Base-by-base conservation (phyloP, 2,888 invertebrate species). In the Nemotelus nigrinus region DNA sequence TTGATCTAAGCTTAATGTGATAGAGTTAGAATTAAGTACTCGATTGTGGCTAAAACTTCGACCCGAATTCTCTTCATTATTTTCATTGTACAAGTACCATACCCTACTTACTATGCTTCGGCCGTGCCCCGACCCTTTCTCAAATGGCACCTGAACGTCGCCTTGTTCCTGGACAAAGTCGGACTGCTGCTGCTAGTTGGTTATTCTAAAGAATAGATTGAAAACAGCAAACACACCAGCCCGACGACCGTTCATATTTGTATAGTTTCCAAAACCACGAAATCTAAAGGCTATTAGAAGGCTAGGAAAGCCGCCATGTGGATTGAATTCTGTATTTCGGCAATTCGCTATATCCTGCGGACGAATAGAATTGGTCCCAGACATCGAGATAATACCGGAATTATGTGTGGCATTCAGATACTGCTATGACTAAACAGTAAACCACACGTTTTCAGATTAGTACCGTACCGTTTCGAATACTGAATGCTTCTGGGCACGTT, bases 21-120 rank as follows among this genome's bases (percentile, higher is more conserved):
- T 47, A 45, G 65, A 65, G n/a, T 45, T 47, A n/a, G 47, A 65
- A 65, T 65, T 65, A 65, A 65, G 65, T 65, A 65, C 45, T 10
- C 7, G 10, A 65, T 45, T 65, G 65, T 65, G 65, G 10, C 65
- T 41, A 65, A 45, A 10, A 58, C 25, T 58, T n/a, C 58, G 8
- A 58, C 6, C 6, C 50, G 8, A 50, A 50, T 7, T 50, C 8
- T 50, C 5, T 8, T 50, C 50, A 50, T 5, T 8, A 50, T 8
- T 50, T 8, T 50, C 25, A 25, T 25, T 25, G 25, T 25, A 25
- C 25, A 25, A 25, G 25, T 25, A 25, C 25, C 25, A 25, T 25
- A 25, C 25, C 25, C 25, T 25, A 25, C 25, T 25, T 25, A 25
- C 25, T 25, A 25, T 25, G 25, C 25, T 25, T 25, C 25, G 25